Evolutionary conservation across 2,888 invertebrate species (phyloP).

Genomic region (Xestobium rufovillosum): DNA sequence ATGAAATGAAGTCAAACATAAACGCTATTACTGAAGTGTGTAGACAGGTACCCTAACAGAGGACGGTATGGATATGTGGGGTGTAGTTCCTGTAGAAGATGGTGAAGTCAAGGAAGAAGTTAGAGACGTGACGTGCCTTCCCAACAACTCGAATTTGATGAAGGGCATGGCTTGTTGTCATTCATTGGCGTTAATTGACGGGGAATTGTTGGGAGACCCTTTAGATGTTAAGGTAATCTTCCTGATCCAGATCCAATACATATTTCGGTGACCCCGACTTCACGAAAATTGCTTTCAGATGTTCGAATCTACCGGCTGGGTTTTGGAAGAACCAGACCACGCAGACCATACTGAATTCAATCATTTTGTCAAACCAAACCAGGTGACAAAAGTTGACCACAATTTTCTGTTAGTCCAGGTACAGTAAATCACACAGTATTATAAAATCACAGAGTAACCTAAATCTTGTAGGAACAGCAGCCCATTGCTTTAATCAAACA

Average conservation of each 20-base stretch:
- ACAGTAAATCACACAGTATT: background rate
- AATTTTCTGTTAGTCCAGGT: conserved; percentile 4
- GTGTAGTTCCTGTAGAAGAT: conserved; percentile 60
- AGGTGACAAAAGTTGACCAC: conserved; percentile 3
- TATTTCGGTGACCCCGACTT: background rate
- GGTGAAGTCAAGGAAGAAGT: conserved; percentile 26
- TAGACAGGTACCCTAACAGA: conserved; percentile 95
- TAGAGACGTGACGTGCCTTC: conserved; percentile 27
- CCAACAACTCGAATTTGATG: conserved; percentile 27
- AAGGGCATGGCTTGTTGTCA: conserved; percentile 90
- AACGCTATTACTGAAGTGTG: conserved; percentile 13
- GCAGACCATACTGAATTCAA: conserved; percentile 75
- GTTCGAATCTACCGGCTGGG: conserved; percentile 92
- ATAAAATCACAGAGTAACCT: background rate
- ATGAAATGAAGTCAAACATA: background rate
- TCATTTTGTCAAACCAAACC: conserved; percentile 50
- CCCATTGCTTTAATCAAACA: conserved; percentile 62
- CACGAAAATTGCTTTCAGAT: too few species aligned
- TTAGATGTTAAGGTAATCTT: conserved; percentile 71
- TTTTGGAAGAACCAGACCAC: conserved; percentile 68
- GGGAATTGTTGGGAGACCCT: conserved; percentile 83
- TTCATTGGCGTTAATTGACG: conserved; percentile 81
- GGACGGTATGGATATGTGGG: conserved; percentile 94
- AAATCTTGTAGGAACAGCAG: background rate
- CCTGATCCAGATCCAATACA: background rate